Conservation (phyloP, 1,140 invertebrate genomes). For the Samia ricini region DNA sequence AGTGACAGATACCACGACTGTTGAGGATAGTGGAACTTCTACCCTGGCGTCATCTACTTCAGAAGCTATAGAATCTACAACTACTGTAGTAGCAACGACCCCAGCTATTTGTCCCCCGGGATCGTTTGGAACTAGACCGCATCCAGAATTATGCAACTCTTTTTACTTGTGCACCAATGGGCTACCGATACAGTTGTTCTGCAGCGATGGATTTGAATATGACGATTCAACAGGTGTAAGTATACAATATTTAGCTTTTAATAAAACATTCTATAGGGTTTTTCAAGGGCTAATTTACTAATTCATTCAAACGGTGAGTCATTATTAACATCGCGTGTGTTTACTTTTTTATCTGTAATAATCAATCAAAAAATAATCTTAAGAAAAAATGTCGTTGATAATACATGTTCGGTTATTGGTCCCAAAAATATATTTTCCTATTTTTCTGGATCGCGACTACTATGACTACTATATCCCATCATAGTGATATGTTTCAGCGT, state of each 20-base stretch:
- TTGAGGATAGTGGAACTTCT: background rate
- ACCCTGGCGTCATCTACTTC: background rate
- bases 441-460: no score
- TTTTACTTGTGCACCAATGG: constrained; percentile 40
- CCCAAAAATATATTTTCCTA: no score
- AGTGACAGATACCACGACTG: background rate
- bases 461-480: no score
- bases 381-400: no score
- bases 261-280: background rate
- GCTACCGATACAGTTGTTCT: constrained; percentile 28
- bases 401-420: no score
- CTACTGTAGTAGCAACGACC: constrained; percentile 9
- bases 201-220: constrained; percentile 38
- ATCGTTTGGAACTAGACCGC: constrained; percentile 26
- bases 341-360: no score
- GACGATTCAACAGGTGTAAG: constrained; percentile 28
- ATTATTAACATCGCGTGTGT: background rate
- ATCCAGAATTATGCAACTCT: constrained; percentile 37
- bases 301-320: background rate
- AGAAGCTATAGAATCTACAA: constrained; percentile 7
- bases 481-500: no score
- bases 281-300: background rate
- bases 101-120: constrained; percentile 19
- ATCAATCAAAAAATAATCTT: no score
- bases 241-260: background rate